Percentiles rank a stretch among this genome's conserved stretches.
Conservation (phyloP, 1,140 invertebrate species). For the Lepidotrigona ventralis region DNA sequence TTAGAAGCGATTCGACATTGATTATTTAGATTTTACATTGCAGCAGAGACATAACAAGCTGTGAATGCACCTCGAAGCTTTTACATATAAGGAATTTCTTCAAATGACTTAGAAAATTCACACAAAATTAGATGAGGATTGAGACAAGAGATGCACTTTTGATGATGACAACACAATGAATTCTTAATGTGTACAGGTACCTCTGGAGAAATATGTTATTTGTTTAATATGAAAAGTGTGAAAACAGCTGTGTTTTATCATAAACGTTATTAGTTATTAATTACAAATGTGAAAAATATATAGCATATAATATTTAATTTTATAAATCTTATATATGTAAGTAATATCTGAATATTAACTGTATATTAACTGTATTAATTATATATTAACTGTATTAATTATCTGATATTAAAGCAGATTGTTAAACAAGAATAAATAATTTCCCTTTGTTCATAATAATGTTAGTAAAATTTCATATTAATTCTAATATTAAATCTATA, state of each 20-base stretch:
- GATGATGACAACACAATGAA: conserved; percentile 25
- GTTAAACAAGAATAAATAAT: not conserved
- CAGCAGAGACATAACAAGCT: conserved; percentile 47
- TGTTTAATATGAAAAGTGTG: conserved; percentile 30
- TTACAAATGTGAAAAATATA: conserved; percentile 14
- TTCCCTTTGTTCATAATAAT: not conserved
- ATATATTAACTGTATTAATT: not conserved
- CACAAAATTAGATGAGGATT: not conserved
- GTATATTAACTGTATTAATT: not conserved
- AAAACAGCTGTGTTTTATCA: conserved; percentile 24
- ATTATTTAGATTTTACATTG: conserved; percentile 33
- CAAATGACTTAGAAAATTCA: conserved; percentile 3
- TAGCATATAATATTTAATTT: conserved; percentile 1
- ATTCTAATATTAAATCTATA: not conserved
- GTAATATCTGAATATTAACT: not conserved
- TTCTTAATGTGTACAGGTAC: conserved; percentile 62
- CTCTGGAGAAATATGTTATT: conserved; percentile 37
- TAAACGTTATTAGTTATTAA: conserved; percentile 16
- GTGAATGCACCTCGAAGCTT: conserved; percentile 39
- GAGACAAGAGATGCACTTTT: conserved; percentile 13
- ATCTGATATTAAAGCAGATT: not conserved
- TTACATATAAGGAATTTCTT: conserved; percentile 8
- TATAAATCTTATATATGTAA: not conserved
- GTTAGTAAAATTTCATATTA: not conserved
- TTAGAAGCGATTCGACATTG: conserved; percentile 37